Evolutionary conservation across 2,797 vertebrate genomes (phyloP).

Genomic region (Pelodytes ibericus): DNA sequence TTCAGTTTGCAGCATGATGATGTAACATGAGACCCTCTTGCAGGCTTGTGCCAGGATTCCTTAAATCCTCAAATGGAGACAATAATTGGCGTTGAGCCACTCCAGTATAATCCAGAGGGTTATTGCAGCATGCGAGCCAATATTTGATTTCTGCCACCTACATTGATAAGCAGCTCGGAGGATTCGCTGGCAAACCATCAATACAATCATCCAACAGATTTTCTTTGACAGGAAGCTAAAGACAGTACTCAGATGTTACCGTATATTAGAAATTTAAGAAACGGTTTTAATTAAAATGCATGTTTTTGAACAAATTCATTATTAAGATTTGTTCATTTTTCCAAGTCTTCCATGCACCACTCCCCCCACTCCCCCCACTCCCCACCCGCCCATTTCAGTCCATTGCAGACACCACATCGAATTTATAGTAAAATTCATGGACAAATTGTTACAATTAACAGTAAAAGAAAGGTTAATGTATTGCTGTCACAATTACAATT

Average conservation of each 20-base stretch:
- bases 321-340: conserved; percentile 38
- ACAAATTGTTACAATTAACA: conserved; percentile 20
- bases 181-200: conserved; percentile 9
- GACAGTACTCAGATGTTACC: no score
- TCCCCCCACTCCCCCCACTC: no score
- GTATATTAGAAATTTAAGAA: conserved; percentile 23
- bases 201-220: conserved; percentile 8
- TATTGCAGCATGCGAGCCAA: no score
- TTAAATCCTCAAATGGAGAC: background rate
- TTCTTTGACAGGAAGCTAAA: conserved; percentile 35
- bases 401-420: background rate
- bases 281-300: conserved; percentile 41
- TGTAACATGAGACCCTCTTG: no score
- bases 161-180: background rate
- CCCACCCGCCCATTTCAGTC: conserved; percentile 3
- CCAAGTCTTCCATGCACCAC: background rate
- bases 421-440: conserved; percentile 27
- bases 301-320: conserved; percentile 39
- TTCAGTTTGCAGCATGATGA: no score
- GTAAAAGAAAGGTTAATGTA: background rate
- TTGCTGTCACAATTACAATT: conserved; percentile 11
- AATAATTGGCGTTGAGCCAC: no score
- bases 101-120: no score
- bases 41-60: no score
- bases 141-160: conserved; percentile 24